These are phyloP conservation scores for Catocala sponsa DNA, from an alignment of 2,888 invertebrate species.

Conservation along the genomic window DNA sequence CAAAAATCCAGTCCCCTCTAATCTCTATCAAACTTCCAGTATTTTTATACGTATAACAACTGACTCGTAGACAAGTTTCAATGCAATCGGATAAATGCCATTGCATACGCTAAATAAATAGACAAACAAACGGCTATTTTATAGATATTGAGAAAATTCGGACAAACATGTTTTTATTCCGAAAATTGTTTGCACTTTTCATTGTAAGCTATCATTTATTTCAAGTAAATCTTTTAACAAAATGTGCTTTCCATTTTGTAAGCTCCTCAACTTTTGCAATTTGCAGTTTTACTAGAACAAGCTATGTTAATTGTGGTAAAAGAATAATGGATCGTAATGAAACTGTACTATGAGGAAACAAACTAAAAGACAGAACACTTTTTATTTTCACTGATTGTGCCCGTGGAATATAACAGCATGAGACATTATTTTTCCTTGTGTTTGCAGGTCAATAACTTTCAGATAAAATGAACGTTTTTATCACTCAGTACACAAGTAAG, in stretches of 20 bases:
- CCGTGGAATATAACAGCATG: conserved; percentile 20
- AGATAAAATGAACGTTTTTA: conserved; percentile 11
- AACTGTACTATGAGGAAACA: conserved; percentile 23
- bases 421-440: conserved; percentile 35
- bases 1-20: no score
- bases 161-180: no score
- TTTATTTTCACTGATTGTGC: conserved; percentile 22
- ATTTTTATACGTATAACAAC: no score
- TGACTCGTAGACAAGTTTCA: no score
- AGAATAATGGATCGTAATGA: conserved; percentile 11
- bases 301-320: conserved; percentile 3
- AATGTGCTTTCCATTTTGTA: neutral
- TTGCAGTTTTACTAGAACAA: neutral
- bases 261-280: neutral
- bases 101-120: no score
- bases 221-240: no score
- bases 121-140: no score
- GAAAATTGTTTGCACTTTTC: no score
- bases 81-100: no score
- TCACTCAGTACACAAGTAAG: conserved; percentile 1
- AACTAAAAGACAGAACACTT: conserved; percentile 14
- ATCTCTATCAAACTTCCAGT: no score
- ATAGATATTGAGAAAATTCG: neutral
- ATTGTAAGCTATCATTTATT: no score
- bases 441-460: conserved; percentile 30